Conservation (phyloP, 2,113 vertebrate species). For the Scomber scombrus region DNA sequence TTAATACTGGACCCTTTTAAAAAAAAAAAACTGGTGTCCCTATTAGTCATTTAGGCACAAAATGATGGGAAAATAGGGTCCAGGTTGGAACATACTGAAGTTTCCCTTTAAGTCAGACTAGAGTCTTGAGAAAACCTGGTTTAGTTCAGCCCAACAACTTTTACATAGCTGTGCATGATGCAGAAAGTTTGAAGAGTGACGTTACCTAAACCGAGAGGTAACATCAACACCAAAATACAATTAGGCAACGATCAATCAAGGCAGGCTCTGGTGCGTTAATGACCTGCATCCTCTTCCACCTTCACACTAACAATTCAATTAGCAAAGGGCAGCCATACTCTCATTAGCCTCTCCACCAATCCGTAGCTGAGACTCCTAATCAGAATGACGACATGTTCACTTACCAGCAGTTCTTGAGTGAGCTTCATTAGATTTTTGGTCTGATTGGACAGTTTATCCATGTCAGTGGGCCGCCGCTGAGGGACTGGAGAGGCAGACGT, state of each 20-base stretch:
- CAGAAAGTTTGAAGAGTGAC: constrained; percentile 22
- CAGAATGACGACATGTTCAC: constrained; percentile 53
- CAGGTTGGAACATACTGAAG: no score
- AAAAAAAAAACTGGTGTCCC: no score
- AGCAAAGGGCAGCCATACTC: constrained; percentile 4
- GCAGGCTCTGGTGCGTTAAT: constrained; percentile 21
- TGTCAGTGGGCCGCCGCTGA: constrained; percentile 75
- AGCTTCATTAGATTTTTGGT: constrained; percentile 85
- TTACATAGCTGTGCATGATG: constrained; percentile 25
- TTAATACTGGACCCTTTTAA: no score
- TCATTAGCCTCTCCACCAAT: constrained; percentile 37
- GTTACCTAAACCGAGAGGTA: constrained; percentile 36
- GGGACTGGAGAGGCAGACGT: constrained; percentile 78
- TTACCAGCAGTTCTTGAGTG: constrained; percentile 86
- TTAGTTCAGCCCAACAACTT: constrained; percentile 2
- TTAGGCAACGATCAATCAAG: constrained; percentile 31
- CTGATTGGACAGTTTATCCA: constrained; percentile 87
- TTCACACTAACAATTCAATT: constrained; percentile 46
- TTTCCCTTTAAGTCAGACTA: constrained; percentile 35
- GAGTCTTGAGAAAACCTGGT: constrained; percentile 38
- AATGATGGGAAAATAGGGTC: no score
- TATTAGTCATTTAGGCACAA: no score
- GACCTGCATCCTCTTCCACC: constrained; percentile 32
- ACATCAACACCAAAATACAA: constrained; percentile 48
- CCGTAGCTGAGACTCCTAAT: constrained; percentile 16